Evolutionary conservation across 2,113 vertebrate species (phyloP), one percentile per base, ranked within the genome.

Genomic region (Seriola aureovittata): DNA sequence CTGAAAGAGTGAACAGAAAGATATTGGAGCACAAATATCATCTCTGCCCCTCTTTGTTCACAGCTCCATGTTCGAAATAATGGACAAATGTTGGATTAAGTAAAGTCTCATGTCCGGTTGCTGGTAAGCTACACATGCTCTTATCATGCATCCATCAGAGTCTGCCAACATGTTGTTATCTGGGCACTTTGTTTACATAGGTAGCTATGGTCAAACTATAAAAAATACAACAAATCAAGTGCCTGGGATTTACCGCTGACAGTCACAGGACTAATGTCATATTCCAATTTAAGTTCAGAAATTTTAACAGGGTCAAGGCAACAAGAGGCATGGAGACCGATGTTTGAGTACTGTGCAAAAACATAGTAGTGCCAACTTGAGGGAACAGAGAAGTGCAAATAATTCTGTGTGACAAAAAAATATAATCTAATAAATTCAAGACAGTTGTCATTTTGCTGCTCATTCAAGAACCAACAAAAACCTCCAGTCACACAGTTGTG

Each of bases 91-190:
- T 40, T 73, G 34, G 46, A 34, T 63, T 52, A 65, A 17, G 50
- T 64, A 38, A 86, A 79, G 60, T 42, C 40, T 12, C 25, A 42
- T 67, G 21, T 68, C 17, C 62, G 64, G n/a, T 58, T 77, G 34
- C 19, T 65, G 69, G 34, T 64, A 54, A 81, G 55, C 11, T 14
- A 38, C 67, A 70, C 38, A 66, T 14, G 16, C 60, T 58, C 59
- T 85, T 83, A 85, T 87, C 23, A 1, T 69, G 48, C 32, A n/a
- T n/a, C 62, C 55, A 60, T 73, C 32, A 75, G 8, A 8, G 8
- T 66, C 32, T 74, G 50, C 44, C 42, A 57, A 58, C 63, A 55
- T 63, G n/a, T 16, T 75, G 21, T 74, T 84, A 79, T 80, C 81
- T 52, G 58, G 65, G 58, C 48, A 32, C 4, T 0, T 14, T 75